phyloP scores from a whole-genome alignment of 2,888 invertebrate species.

The Ophion obscuratus region DNA sequence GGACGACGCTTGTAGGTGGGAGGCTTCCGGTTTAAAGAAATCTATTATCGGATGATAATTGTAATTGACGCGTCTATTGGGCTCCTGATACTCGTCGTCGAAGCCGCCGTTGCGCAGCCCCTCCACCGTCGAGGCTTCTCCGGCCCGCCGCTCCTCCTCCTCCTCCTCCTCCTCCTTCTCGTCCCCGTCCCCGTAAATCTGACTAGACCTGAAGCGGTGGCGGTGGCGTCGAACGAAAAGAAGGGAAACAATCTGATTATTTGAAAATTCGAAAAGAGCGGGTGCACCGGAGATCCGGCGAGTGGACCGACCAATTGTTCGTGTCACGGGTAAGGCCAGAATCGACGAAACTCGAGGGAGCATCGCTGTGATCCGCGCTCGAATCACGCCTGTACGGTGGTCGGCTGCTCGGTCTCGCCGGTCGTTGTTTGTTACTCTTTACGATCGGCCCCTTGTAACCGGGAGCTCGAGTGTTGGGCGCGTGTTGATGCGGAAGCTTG shows the following conservation, averaged over 20 bases:
- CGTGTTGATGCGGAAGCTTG: conserved; percentile 82
- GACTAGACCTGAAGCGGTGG: conserved; percentile 72
- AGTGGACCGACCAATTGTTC: conserved; percentile 73
- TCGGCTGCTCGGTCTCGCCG: conserved; percentile 71
- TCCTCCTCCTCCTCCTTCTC: conserved; percentile 68
- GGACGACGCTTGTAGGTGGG: conserved; percentile 78
- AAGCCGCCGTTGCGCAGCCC: conserved; percentile 77
- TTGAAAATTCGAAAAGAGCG: too few relatives aligned
- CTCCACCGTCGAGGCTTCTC: conserved; percentile 68
- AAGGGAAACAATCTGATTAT: background rate
- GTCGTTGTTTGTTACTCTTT: conserved; percentile 72
- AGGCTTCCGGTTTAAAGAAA: conserved; percentile 87
- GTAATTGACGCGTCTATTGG: conserved; percentile 88
- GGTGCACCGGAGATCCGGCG: too few relatives aligned
- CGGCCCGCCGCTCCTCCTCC: conserved; percentile 32
- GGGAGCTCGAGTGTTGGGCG: conserved; percentile 82
- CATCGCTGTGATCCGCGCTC: conserved; percentile 69
- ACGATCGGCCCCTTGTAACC: conserved; percentile 81
- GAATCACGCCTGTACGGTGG: conserved; percentile 81
- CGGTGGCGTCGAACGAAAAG: too few relatives aligned
- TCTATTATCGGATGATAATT: conserved; percentile 94
- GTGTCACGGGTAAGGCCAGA: conserved; percentile 38
- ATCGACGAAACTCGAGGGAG: conserved; percentile 60
- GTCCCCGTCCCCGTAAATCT: conserved; percentile 75
- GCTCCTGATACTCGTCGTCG: conserved; percentile 81